Base-by-base conservation (phyloP, 2,888 invertebrate genomes). In the Pterostichus niger region DNA sequence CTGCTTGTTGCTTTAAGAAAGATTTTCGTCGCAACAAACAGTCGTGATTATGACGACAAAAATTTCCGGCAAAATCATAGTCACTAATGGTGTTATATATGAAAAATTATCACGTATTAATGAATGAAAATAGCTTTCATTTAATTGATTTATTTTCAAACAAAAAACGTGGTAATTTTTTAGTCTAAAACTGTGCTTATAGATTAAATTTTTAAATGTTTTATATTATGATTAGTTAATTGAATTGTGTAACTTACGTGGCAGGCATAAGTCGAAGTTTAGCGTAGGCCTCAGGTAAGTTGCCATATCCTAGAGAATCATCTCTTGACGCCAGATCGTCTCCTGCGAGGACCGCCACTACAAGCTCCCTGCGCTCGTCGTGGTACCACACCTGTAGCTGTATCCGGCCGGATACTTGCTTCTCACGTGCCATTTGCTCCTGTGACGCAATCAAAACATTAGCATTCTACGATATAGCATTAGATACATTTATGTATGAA, bases 341-440 rank as follows among this genome's bases (percentile, higher is more conserved):
- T 7, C 95, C 97, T 3, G 96, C 96, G 88, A 97, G 93, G 73
- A 98, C 93, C 5, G 96, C 95, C 33, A 97, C 96, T 9, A 96
- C 95, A 82, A 98, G 91, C 87, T 97, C 96, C 86, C 93, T 93
- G 84, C 96, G 92, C 87, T 96, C 96, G 84, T 94, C 93, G 88
- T 97, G 96, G 91, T 97, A 97, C 94, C 96, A 96, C 81, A 97
- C 95, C 89, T 97, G 97, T 85, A 98, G 93, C 90, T 97, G 96
- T 49, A 97, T 94, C 24, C 97, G 93, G 59, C 96, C 96, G 33
- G 94, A 93, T 83, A 95, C 94, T 86, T 93, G 94, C 84, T 95
- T 93, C 89, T 96, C 95, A 84, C 94, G 93, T n/a, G 93, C 93
- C 85, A 94, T 90, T 92, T 94, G 94, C 89, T 94, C 94, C 94